Evolutionary conservation across 2,888 invertebrate genomes (phyloP).

Genomic region (Antheraea yamamai): DNA sequence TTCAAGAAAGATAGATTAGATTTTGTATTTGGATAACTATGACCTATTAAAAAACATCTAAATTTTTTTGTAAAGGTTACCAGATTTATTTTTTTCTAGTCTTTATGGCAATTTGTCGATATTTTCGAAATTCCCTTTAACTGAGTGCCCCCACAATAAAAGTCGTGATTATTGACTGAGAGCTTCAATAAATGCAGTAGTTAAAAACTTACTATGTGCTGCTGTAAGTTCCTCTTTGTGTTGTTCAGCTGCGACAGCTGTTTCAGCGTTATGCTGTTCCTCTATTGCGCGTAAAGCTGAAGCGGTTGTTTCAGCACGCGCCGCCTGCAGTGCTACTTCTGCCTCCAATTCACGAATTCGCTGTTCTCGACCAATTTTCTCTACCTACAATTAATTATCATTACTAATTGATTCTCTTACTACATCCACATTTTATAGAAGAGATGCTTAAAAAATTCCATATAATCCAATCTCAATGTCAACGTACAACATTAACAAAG

Average conservation of each 20-base stretch:
- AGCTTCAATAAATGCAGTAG: neutral
- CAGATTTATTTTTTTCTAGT: too few species aligned
- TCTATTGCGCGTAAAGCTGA: slow-evolving; percentile 59
- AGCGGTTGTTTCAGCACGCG: slow-evolving; percentile 67
- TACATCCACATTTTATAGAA: neutral
- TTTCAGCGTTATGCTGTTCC: slow-evolving; percentile 62
- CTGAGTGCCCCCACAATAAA: too few species aligned
- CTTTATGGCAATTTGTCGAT: too few species aligned
- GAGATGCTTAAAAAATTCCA: neutral
- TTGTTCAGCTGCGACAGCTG: slow-evolving; percentile 57
- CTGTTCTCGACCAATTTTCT: slow-evolving; percentile 73
- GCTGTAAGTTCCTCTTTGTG: slow-evolving; percentile 73
- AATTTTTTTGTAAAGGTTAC: too few species aligned
- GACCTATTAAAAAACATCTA: too few species aligned
- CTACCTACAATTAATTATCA: slow-evolving; percentile 45
- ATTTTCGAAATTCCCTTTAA: too few species aligned
- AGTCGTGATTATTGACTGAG: neutral
- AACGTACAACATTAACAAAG: neutral
- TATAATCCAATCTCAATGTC: neutral
- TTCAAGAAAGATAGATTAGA: too few species aligned
- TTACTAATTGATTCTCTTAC: neutral
- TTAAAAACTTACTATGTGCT: slow-evolving; percentile 64
- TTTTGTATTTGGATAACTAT: too few species aligned
- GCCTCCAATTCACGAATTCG: slow-evolving; percentile 75
- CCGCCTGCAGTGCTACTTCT: slow-evolving; percentile 61